A percentile compares a stretch with the other conserved stretches of the same genome.
phyloP scores from a whole-genome alignment of 2,797 vertebrate species.

The Chanos chanos region DNA sequence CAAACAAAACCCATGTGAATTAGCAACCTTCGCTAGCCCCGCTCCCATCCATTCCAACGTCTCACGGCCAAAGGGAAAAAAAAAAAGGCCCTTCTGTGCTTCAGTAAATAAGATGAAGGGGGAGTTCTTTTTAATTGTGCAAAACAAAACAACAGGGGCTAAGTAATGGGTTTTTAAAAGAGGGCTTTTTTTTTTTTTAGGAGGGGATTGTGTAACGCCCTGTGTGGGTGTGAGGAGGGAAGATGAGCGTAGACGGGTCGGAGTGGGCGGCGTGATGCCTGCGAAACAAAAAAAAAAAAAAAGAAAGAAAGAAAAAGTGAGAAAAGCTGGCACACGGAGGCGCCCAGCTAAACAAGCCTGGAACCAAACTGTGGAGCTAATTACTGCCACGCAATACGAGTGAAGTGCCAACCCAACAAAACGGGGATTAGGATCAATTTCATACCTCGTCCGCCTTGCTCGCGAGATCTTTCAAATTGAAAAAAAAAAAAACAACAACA shows the following conservation, averaged over 20 bases:
- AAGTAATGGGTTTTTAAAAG: slow-evolving; percentile 75
- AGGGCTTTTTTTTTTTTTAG: slow-evolving; percentile 69
- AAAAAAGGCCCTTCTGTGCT: slow-evolving; percentile 41
- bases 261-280: slow-evolving; percentile 69
- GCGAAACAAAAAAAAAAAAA: slow-evolving; percentile 67
- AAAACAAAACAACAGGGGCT: slow-evolving; percentile 72
- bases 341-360: slow-evolving; percentile 59
- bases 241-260: slow-evolving; percentile 58
- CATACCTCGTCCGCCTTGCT: slow-evolving; percentile 66
- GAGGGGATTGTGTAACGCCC: slow-evolving; percentile 31
- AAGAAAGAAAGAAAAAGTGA: slow-evolving; percentile 38
- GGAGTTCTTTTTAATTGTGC: slow-evolving; percentile 73
- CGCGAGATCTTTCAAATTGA: slow-evolving; percentile 71
- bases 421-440: slow-evolving; percentile 73
- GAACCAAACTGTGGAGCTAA: slow-evolving; percentile 73
- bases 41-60: slow-evolving; percentile 42
- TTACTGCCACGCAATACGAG: slow-evolving; percentile 72
- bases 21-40: slow-evolving; percentile 61
- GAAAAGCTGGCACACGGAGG: slow-evolving; percentile 68
- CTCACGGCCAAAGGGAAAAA: slow-evolving; percentile 38
- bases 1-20: slow-evolving; percentile 73
- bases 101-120: slow-evolving; percentile 66
- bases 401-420: slow-evolving; percentile 66
- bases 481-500: too few relatives aligned
- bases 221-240: slow-evolving; percentile 42